Percentiles rank a stretch among this genome's conserved stretches.
Conservation (phyloP, 2,888 invertebrate genomes). For the Epirrhoe alternata region DNA sequence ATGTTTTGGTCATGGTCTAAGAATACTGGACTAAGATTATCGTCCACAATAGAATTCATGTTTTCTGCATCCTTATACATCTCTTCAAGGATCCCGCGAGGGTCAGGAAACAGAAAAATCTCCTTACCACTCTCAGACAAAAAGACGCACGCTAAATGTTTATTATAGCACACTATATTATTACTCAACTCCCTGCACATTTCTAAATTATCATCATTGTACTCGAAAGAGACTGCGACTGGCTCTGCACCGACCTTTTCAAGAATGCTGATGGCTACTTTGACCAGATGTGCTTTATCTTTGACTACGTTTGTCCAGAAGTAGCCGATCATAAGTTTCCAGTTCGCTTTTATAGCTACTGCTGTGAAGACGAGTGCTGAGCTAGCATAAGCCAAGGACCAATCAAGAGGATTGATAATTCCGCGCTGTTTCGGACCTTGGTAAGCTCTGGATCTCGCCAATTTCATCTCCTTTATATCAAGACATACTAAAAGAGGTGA, state of each 20-base stretch:
- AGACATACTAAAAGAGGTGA: conserved; percentile 11
- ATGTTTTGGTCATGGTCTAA: conserved; percentile 1
- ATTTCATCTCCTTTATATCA: conserved; percentile 12
- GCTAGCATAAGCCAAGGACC: not conserved
- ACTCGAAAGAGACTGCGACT: conserved; percentile 20
- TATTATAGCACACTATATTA: not conserved
- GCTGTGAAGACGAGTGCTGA: conserved; percentile 15
- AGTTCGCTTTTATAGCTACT: conserved; percentile 19
- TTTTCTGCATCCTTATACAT: not conserved
- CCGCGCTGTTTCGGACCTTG: not conserved
- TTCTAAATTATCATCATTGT: conserved; percentile 11
- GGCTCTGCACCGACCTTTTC: conserved; percentile 15
- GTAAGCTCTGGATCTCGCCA: not conserved
- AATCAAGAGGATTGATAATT: conserved; percentile 5
- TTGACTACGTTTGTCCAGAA: conserved; percentile 19
- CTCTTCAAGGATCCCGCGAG: conserved; percentile 11
- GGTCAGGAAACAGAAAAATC: conserved; percentile 19
- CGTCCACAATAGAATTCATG: not conserved
- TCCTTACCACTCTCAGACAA: conserved; percentile 8
- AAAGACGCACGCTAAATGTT: conserved; percentile 10
- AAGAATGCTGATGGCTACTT: conserved; percentile 13
- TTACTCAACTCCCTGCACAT: conserved; percentile 16
- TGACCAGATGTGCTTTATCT: conserved; percentile 17
- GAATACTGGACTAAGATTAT: not conserved
- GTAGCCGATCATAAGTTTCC: conserved; percentile 24